Base-by-base conservation (phyloP, 2,113 vertebrate genomes). In the Platichthys stellatus region DNA sequence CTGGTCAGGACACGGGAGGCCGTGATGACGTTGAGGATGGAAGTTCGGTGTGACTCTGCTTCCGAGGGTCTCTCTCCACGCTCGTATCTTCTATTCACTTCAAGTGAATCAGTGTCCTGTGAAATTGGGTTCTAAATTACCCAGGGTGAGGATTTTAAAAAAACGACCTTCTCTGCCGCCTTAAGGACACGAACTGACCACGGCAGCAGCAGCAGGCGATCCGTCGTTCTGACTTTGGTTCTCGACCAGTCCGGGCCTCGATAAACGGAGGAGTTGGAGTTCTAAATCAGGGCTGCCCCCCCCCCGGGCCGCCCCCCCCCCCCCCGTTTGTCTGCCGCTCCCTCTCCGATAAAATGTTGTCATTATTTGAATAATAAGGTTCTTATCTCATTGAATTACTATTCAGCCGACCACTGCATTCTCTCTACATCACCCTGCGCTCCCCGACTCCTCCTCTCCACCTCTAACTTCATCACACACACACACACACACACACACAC, bases 121-220 rank as follows among this genome's bases (percentile, higher is more conserved):
- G 97, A 97, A 98, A 97, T 97, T 97, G 88, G 95, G 92, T 95
- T 94, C 91, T 95, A 92, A 95, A 96, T 97, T 96, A 94, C 91
- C 88, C 86, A 65, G 86, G 76, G 75, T 49, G 66, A 87, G 93
- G 69, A 74, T 83, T 89, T 93, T n/a, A n/a, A 94, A 94, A 94
- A 31, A 95, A 95, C 82, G 81, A 90, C 88, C 93, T 78, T 64
- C 88, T 89, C 91, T n/a, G 83, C 79, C 62, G 91, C 89, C 90
- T 6, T 31, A 74, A 82, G 90, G 92, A 92, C 82, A 83, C 78
- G 20, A 54, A 61, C 63, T 21, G 69, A 69, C 57, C 69, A n/a
- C 75, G 31, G 38, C 76, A 68, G 70, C 80, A 68, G 70, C 80
- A 53, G 82, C 67, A 12, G 78, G 51, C 58, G 14, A 69, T 84